These are phyloP conservation scores for Lamellibrachia columna DNA, from an alignment of 2,888 invertebrate genomes.

Conservation along the genomic window DNA sequence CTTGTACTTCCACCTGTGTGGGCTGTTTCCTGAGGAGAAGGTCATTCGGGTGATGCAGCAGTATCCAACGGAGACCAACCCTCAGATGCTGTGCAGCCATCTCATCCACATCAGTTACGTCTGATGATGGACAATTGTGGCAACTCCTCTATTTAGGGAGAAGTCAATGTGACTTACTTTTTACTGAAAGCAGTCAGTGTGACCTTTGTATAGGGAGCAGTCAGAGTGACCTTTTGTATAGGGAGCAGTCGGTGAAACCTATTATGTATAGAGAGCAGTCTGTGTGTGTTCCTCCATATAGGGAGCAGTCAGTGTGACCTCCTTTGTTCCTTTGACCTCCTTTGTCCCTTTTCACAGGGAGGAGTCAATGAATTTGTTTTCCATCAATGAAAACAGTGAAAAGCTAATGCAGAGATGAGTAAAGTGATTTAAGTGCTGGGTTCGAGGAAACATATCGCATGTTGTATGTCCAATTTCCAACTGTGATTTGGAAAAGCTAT, in stretches of 20 bases:
- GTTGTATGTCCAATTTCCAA: neutral
- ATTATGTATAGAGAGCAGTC: neutral
- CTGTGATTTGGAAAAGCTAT: neutral
- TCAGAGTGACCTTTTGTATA: neutral
- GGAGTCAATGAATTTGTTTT: neutral
- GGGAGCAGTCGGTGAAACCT: neutral
- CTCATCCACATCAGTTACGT: slow-evolving; percentile 25
- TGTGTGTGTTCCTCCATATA: neutral
- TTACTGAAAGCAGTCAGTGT: neutral
- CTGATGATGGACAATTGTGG: neutral
- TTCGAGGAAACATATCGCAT: neutral
- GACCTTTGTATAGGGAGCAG: neutral
- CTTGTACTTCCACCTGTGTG: slow-evolving; percentile 87
- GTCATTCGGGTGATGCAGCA: slow-evolving; percentile 88
- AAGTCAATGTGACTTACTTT: neutral
- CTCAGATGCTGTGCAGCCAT: slow-evolving; percentile 81
- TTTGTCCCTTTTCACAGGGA: neutral
- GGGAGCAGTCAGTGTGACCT: neutral
- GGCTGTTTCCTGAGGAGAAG: slow-evolving; percentile 89
- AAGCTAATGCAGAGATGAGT: neutral
- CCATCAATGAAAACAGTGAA: neutral
- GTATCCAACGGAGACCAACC: slow-evolving; percentile 88
- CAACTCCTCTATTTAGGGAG: neutral
- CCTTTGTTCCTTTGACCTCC: neutral
- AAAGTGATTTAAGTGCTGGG: neutral